phyloP scores from a whole-genome alignment of 1,140 invertebrate genomes.

The Dreissena rostriformis region DNA sequence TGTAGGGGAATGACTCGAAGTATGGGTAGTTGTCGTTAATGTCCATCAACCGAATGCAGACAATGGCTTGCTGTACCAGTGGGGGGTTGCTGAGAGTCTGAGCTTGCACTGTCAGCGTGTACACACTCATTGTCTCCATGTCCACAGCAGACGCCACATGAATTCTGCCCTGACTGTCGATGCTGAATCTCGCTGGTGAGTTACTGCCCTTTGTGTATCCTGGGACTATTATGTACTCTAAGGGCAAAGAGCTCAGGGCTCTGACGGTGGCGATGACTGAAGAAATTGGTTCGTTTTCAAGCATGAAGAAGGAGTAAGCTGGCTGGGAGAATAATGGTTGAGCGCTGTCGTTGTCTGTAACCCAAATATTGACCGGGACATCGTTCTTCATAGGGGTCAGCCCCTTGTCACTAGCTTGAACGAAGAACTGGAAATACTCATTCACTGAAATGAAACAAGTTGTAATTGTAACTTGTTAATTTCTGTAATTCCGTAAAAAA shows the following conservation, averaged over 20 bases:
- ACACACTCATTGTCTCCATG: conserved; percentile 88
- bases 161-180: conserved; percentile 89
- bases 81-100: conserved; percentile 65
- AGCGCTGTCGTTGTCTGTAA: conserved; percentile 87
- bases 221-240: conserved; percentile 87
- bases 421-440: conserved; percentile 93
- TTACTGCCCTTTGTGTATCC: conserved; percentile 80
- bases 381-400: conserved; percentile 87
- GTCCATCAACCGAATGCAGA: conserved; percentile 70
- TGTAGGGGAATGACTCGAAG: conserved; percentile 89
- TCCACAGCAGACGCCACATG: conserved; percentile 88
- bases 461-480: too few relatives aligned
- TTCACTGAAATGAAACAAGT: conserved; percentile 84
- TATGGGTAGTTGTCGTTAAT: conserved; percentile 73
- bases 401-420: conserved; percentile 91
- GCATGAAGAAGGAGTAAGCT: conserved; percentile 89
- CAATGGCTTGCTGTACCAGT: conserved; percentile 65
- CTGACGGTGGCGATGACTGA: conserved; percentile 77
- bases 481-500: too few relatives aligned
- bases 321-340: conserved; percentile 88
- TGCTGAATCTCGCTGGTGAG: conserved; percentile 84
- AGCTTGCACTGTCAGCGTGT: conserved; percentile 63
- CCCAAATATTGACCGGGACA: conserved; percentile 90
- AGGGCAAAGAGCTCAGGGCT: conserved; percentile 70
- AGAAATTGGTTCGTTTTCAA: conserved; percentile 88